phyloP scores from a whole-genome alignment of 2,797 vertebrate genomes.

The Lacerta agilis region DNA sequence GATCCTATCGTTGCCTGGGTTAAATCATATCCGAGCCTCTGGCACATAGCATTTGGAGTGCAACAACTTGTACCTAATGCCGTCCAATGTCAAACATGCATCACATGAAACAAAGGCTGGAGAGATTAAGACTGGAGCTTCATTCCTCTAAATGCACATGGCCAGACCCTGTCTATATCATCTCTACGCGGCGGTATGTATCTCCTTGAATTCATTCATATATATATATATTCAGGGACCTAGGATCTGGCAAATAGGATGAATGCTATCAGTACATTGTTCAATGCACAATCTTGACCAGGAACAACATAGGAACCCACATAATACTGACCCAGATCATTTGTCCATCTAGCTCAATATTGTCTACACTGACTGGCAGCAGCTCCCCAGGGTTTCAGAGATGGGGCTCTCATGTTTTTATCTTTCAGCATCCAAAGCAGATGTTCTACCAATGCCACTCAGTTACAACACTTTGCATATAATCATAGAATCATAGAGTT shows the following conservation, averaged over 20 bases:
- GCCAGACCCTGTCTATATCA: background rate
- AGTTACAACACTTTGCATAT: background rate
- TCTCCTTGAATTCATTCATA: background rate
- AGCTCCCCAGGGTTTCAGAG: too few species aligned
- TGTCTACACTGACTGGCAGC: too few species aligned
- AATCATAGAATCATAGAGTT: too few species aligned
- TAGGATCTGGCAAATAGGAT: background rate
- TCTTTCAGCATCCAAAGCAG: too few species aligned
- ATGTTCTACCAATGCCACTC: too few species aligned
- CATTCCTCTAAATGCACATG: background rate
- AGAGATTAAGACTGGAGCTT: background rate
- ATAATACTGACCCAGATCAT: background rate
- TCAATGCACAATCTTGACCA: background rate
- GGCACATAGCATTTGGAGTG: background rate
- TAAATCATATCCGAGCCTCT: constrained; percentile 13
- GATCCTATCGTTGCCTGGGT: background rate
- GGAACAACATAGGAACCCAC: background rate
- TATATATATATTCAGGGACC: background rate
- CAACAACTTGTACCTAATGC: background rate
- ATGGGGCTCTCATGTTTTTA: too few species aligned
- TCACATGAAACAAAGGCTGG: background rate
- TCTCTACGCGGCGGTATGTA: background rate
- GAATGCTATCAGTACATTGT: background rate
- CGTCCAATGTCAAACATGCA: background rate
- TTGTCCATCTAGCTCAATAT: too few species aligned